Evolutionary conservation across 2,113 vertebrate genomes (phyloP), one percentile per base, ranked within the genome.

Genomic region (Cepphus grylle): DNA sequence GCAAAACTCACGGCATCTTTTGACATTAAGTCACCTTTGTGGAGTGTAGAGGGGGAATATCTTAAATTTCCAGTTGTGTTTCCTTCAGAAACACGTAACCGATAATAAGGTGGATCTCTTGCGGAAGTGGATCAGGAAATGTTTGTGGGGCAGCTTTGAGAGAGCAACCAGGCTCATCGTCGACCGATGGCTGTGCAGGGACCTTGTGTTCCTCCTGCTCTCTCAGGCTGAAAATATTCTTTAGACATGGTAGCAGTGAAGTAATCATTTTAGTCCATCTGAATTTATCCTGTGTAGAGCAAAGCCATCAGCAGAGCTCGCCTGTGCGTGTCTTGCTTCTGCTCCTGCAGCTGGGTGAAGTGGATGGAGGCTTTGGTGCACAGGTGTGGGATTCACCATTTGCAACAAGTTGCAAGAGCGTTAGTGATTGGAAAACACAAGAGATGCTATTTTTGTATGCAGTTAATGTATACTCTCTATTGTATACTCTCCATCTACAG

Each of bases 121-220:
- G 40, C n/a, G 42, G 78, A 76, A 58, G 29, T 62, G 38, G 15
- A 25, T 83, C 63, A 78, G 55, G 45, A 79, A 32, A 49, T 9
- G 23, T 58, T 77, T 77, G 34, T 12, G 15, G 73, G 53, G 36
- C 32, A n/a, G 8, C 43, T 56, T 82, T 71, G 43, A 67, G 70
- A 59, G 34, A 61, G 58, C 14, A 42, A 16, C 15, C 13, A 36
- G 49, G 9, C 38, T 69, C 7, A 1, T 19, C 61, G 18, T 47
- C 5, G 2, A 5, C 9, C 0, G 0, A 13, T 49, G 34, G 12
- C 38, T 47, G 4, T 71, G 32, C 63, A 47, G 18, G 22, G 42
- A 36, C 53, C 20, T 89, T 25, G 26, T 26, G 9, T 80, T 90
- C 50, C 49, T 88, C 13, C 38, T 83, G 53, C 53, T 70, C 25